Evolutionary conservation across 2,797 vertebrate species (phyloP).

Genomic region (Pelodytes ibericus): DNA sequence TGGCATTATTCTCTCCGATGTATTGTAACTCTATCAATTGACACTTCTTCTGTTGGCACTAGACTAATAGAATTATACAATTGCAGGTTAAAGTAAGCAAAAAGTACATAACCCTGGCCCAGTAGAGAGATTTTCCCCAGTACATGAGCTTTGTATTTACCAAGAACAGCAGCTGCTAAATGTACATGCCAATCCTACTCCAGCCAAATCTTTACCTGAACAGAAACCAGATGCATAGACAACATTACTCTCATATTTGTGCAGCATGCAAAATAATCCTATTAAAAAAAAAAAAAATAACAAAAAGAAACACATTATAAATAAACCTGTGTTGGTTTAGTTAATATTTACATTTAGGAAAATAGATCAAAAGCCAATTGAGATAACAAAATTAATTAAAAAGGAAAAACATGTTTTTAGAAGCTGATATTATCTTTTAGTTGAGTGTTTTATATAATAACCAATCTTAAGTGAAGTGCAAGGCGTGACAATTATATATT

Average conservation of each 20-base stretch:
- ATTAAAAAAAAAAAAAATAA: too few relatives aligned
- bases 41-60: constrained; percentile 25
- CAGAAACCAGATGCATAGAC: constrained; percentile 1
- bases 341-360: too few relatives aligned
- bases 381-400: too few relatives aligned
- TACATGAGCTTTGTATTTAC: constrained; percentile 19
- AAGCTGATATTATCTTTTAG: too few relatives aligned
- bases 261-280: neutral
- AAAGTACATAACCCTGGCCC: constrained; percentile 20
- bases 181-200: constrained; percentile 7
- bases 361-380: too few relatives aligned
- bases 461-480: too few relatives aligned
- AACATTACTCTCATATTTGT: neutral
- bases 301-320: too few relatives aligned
- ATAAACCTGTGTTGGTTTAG: too few relatives aligned
- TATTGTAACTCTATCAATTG: neutral
- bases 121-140: neutral
- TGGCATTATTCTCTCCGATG: neutral
- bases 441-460: too few relatives aligned
- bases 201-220: constrained; percentile 25
- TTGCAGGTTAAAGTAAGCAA: constrained; percentile 24
- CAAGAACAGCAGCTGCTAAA: constrained; percentile 38
- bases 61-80: neutral
- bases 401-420: too few relatives aligned
- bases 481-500: too few relatives aligned